A percentile compares a stretch with the other conserved stretches of the same genome.
phyloP scores from a whole-genome alignment of 1,140 invertebrate species.

The Nasonia vitripennis region DNA sequence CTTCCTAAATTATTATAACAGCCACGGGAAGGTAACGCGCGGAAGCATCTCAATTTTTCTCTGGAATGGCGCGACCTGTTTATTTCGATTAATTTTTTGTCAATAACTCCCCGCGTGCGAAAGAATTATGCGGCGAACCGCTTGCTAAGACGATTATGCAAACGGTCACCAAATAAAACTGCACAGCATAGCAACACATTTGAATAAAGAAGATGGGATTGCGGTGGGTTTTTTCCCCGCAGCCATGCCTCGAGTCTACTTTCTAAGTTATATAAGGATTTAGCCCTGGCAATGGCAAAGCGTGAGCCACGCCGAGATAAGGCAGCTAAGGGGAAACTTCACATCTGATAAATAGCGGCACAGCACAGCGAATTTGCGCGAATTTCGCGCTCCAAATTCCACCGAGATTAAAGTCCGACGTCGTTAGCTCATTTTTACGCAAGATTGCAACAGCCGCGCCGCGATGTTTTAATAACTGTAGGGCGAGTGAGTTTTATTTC shows the following conservation, averaged over 20 bases:
- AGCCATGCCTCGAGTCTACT: neutral
- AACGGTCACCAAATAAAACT: too few relatives aligned
- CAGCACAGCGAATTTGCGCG: neutral
- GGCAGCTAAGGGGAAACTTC: neutral
- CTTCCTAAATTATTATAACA: too few relatives aligned
- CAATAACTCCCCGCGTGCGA: too few relatives aligned
- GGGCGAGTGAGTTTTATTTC: too few relatives aligned
- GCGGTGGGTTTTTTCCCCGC: neutral
- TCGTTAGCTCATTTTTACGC: slow-evolving; percentile 1
- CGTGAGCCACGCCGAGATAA: neutral
- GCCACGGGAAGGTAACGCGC: too few relatives aligned
- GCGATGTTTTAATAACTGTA: neutral
- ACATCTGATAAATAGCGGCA: slow-evolving; percentile 28
- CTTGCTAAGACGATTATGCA: too few relatives aligned
- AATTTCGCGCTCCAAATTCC: slow-evolving; percentile 20
- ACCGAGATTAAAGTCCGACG: slow-evolving; percentile 9
- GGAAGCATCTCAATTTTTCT: too few relatives aligned
- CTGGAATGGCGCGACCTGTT: too few relatives aligned
- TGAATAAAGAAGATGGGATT: neutral
- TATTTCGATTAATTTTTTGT: too few relatives aligned
- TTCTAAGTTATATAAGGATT: slow-evolving; percentile 2
- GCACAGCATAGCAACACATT: neutral
- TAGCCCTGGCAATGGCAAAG: neutral
- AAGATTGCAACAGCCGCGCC: too few relatives aligned
- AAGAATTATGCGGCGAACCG: too few relatives aligned